These are phyloP conservation scores for Drosophila kuntzei DNA, from an alignment of 2,888 invertebrate genomes.

Conservation along the genomic window DNA sequence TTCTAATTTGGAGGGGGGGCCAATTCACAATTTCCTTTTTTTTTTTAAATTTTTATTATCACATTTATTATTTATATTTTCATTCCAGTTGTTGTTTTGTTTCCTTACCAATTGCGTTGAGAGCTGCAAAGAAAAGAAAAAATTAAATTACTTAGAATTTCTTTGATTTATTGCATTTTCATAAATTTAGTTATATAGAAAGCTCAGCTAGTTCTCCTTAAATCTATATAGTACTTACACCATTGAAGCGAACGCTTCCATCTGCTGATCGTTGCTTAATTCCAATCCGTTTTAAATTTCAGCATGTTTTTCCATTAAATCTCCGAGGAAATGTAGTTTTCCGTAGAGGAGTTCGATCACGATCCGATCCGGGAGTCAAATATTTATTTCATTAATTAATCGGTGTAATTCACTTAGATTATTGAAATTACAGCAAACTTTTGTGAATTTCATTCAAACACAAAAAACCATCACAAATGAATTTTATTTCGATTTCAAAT, in stretches of 20 bases:
- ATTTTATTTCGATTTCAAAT: constrained; percentile 40
- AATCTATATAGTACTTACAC: constrained; percentile 61
- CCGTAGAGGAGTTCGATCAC: constrained; percentile 31
- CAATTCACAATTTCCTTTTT: constrained; percentile 26
- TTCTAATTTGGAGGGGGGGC: constrained; percentile 24
- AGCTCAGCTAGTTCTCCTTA: not conserved
- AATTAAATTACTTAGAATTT: constrained; percentile 3
- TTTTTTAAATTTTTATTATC: constrained; percentile 31
- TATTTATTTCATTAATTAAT: constrained; percentile 24
- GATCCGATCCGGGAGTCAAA: constrained; percentile 53
- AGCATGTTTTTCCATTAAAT: constrained; percentile 59
- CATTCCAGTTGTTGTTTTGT: constrained; percentile 47
- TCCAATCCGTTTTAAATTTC: constrained; percentile 61
- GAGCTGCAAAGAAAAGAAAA: constrained; percentile 46
- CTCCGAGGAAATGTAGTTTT: constrained; percentile 42
- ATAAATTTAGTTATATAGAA: not conserved
- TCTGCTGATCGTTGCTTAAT: constrained; percentile 45
- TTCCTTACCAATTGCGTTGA: constrained; percentile 71
- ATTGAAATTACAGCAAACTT: constrained; percentile 37
- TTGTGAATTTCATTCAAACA: constrained; percentile 61
- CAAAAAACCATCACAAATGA: constrained; percentile 66
- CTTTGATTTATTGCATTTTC: too few species aligned
- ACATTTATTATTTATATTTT: constrained; percentile 26
- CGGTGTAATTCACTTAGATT: constrained; percentile 15
- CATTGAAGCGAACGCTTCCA: constrained; percentile 60